A percentile compares a stretch with the other conserved stretches of the same genome.
These are phyloP conservation scores for Ditylenchus weischeri DNA, from an alignment of 2,888 invertebrate genomes.

Conservation along the genomic window DNA sequence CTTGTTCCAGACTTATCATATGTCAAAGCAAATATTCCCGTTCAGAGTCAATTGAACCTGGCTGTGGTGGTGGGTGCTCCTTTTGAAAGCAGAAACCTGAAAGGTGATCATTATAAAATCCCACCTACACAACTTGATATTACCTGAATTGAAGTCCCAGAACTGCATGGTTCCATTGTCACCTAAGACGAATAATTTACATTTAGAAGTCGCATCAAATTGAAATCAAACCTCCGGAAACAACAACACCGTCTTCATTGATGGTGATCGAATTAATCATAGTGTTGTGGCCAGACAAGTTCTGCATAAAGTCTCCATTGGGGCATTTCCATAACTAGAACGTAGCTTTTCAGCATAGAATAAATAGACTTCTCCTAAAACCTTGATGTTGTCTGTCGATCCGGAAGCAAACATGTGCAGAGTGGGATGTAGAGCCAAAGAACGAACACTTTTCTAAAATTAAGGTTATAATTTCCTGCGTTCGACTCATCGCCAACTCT, in stretches of 20 bases:
- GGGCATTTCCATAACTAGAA: conserved; percentile 88
- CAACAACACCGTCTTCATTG: conserved; percentile 89
- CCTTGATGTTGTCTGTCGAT: conserved; percentile 93
- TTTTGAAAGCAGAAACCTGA: conserved; percentile 89
- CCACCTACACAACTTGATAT: no score
- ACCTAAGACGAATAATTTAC: conserved; percentile 60
- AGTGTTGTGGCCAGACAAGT: conserved; percentile 86
- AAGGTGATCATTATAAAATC: no score
- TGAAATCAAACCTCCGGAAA: conserved; percentile 73
- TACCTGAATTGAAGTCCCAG: conserved; percentile 91
- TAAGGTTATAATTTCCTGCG: background rate
- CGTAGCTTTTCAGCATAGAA: no score
- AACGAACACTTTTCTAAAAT: conserved; percentile 67
- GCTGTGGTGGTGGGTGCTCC: conserved; percentile 74
- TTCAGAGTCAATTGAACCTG: conserved; percentile 98
- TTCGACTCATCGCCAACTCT: no score
- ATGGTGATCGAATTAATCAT: conserved; percentile 94
- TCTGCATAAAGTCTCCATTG: conserved; percentile 85
- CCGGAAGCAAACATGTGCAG: conserved; percentile 90
- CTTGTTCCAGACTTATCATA: conserved; percentile 77
- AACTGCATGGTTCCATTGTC: conserved; percentile 95
- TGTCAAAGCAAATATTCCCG: conserved; percentile 93
- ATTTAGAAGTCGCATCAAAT: background rate
- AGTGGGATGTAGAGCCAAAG: conserved; percentile 66
- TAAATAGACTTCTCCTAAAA: no score